phyloP scores from a whole-genome alignment of 1,140 invertebrate species.

The Psilanteris sp. region DNA sequence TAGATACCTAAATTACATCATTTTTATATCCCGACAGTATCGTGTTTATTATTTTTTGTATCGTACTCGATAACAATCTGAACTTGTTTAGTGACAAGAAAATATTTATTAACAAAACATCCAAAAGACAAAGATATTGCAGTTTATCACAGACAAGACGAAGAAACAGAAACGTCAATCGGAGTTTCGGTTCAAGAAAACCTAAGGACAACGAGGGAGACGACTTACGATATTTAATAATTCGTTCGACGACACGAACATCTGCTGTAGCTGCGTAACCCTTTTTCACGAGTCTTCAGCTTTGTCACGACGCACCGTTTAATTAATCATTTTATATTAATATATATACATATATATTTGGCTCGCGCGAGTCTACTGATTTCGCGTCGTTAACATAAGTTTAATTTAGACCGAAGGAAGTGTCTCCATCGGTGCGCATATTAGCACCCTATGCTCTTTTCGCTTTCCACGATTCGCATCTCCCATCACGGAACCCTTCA shows the following conservation, averaged over 20 bases:
- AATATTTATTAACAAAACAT: too few relatives aligned
- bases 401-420: conserved; percentile 75
- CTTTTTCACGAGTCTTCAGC: conserved; percentile 62
- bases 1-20: conserved; percentile 17
- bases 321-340: conserved; percentile 79
- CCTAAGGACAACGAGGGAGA: conserved; percentile 36
- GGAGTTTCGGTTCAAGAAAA: conserved; percentile 19
- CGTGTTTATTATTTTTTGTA: conserved; percentile 38
- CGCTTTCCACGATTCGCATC: conserved; percentile 49
- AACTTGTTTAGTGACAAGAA: too few relatives aligned
- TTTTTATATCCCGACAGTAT: conserved; percentile 35
- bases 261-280: conserved; percentile 73
- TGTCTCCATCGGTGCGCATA: conserved; percentile 51
- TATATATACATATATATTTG: too few relatives aligned
- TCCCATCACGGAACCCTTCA: conserved; percentile 57
- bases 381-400: conserved; percentile 74
- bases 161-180: background rate
- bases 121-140: too few relatives aligned
- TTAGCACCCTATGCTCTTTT: conserved; percentile 41
- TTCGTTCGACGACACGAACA: conserved; percentile 76
- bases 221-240: conserved; percentile 75
- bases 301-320: conserved; percentile 64
- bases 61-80: too few relatives aligned
- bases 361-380: conserved; percentile 73
- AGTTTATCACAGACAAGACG: too few relatives aligned